phyloP scores from a whole-genome alignment of 1,140 invertebrate genomes.

The Colletes gigas region DNA sequence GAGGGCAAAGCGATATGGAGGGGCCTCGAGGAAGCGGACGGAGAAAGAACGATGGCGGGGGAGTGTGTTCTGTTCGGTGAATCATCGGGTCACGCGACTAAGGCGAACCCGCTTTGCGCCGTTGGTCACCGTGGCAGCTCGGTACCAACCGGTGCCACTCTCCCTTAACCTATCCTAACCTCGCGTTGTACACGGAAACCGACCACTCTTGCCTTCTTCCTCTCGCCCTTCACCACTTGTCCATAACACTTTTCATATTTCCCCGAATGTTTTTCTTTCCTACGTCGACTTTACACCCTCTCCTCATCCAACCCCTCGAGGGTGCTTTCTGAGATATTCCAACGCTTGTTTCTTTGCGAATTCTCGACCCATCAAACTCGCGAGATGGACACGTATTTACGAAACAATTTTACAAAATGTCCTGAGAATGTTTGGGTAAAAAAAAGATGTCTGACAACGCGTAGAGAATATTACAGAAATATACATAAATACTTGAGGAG shows the following conservation, averaged over 20 bases:
- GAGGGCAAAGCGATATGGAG: constrained; percentile 7
- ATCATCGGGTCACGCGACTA: constrained; percentile 73
- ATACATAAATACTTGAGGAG: too few relatives aligned
- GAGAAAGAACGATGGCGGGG: constrained; percentile 19
- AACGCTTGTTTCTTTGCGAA: too few relatives aligned
- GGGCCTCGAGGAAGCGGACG: constrained; percentile 16
- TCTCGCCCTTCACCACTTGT: constrained; percentile 6
- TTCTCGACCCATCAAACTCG: too few relatives aligned
- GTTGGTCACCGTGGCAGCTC: constrained; percentile 27
- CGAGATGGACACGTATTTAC: too few relatives aligned
- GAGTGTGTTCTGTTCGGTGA: constrained; percentile 57
- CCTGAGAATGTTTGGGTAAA: too few relatives aligned
- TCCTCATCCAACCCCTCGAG: too few relatives aligned
- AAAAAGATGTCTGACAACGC: too few relatives aligned
- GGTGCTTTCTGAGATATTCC: too few relatives aligned
- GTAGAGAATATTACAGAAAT: too few relatives aligned
- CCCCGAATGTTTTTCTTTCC: not conserved
- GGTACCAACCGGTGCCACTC: constrained; percentile 70
- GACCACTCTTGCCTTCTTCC: constrained; percentile 18
- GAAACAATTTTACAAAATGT: too few relatives aligned
- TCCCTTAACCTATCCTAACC: constrained; percentile 68
- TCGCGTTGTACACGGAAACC: constrained; percentile 48
- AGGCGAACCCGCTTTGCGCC: constrained; percentile 47
- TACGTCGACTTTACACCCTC: not conserved
- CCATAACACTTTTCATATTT: constrained; percentile 20